These are phyloP conservation scores for Archegozetes longisetosus DNA, from an alignment of 1,140 invertebrate species.

Conservation along the genomic window DNA sequence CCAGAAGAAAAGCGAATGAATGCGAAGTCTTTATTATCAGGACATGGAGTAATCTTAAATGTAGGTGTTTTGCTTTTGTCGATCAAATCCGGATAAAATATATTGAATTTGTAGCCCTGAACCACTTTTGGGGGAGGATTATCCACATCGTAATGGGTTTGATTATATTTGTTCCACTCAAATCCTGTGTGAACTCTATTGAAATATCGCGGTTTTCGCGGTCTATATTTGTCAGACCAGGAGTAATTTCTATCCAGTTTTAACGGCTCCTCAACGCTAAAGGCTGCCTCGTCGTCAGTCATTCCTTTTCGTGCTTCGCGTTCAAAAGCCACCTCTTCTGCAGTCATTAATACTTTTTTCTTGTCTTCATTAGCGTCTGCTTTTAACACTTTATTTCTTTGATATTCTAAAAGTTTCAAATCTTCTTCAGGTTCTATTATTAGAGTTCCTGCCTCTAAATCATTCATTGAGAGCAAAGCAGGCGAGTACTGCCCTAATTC, in stretches of 20 bases:
- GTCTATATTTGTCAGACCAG: slow-evolving; percentile 96
- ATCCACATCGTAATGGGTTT: slow-evolving; percentile 99
- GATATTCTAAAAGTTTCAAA: slow-evolving; percentile 50
- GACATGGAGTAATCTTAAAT: slow-evolving; percentile 77
- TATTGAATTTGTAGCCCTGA: slow-evolving; percentile 99
- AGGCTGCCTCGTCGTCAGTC: slow-evolving; percentile 65
- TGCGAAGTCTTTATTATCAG: slow-evolving; percentile 86
- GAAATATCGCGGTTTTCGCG: slow-evolving; percentile 92
- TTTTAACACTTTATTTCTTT: slow-evolving; percentile 31
- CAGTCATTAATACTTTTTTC: slow-evolving; percentile 22
- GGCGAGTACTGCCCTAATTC: slow-evolving; percentile 68
- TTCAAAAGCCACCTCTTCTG: slow-evolving; percentile 39
- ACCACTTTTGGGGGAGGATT: slow-evolving; percentile 99
- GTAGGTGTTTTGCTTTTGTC: slow-evolving; percentile 84
- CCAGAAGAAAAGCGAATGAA: slow-evolving; percentile 87
- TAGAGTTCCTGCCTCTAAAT: slow-evolving; percentile 65
- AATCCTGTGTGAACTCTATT: slow-evolving; percentile 76
- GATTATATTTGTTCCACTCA: slow-evolving; percentile 99
- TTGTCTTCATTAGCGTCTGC: background rate
- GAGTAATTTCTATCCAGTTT: slow-evolving; percentile 40
- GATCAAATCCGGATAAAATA: slow-evolving; percentile 98
- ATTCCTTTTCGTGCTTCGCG: slow-evolving; percentile 73
- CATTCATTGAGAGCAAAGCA: slow-evolving; percentile 41
- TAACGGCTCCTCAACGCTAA: slow-evolving; percentile 63
- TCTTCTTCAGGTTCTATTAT: slow-evolving; percentile 64